Percentiles rank a stretch among this genome's conserved stretches.
Conservation (phyloP, 2,888 invertebrate genomes). For the Drosophila parthenogenetica region DNA sequence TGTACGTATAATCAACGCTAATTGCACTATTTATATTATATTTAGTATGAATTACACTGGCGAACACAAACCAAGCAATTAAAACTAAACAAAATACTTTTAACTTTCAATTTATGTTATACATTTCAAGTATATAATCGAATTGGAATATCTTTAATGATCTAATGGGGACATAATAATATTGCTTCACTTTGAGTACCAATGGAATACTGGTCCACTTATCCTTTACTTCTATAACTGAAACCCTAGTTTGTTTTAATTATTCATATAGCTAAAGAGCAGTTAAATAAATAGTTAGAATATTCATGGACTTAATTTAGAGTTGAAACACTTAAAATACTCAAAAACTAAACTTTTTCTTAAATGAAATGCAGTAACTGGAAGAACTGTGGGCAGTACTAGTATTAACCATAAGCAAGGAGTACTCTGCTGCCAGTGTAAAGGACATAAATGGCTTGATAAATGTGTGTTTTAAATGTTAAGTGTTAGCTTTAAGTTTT, state of each 20-base stretch:
- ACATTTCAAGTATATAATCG: not conserved
- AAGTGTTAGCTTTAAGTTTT: slow-evolving; percentile 34
- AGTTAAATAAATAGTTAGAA: slow-evolving; percentile 9
- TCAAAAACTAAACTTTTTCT: slow-evolving; percentile 7
- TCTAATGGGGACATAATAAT: slow-evolving; percentile 16
- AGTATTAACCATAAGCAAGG: slow-evolving; percentile 3
- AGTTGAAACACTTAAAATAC: slow-evolving; percentile 43
- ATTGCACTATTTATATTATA: slow-evolving; percentile 69
- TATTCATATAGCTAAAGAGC: slow-evolving; percentile 14
- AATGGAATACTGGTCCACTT: slow-evolving; percentile 36
- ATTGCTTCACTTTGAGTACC: slow-evolving; percentile 57
- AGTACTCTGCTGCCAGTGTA: slow-evolving; percentile 17
- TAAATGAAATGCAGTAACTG: slow-evolving; percentile 45
- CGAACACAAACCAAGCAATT: slow-evolving; percentile 25
- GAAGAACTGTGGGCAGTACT: slow-evolving; percentile 25
- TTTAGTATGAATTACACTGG: slow-evolving; percentile 59
- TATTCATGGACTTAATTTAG: slow-evolving; percentile 29
- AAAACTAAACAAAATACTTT: slow-evolving; percentile 1
- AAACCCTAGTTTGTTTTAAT: slow-evolving; percentile 28
- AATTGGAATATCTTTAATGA: slow-evolving; percentile 37
- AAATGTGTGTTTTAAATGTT: slow-evolving; percentile 28
- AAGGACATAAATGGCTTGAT: slow-evolving; percentile 53
- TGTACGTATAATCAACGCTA: slow-evolving; percentile 67
- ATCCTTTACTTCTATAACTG: slow-evolving; percentile 18
- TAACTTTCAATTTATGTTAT: not conserved